Evolutionary conservation across 2,113 vertebrate species (phyloP).

Genomic region (Toxotes chatareus): DNA sequence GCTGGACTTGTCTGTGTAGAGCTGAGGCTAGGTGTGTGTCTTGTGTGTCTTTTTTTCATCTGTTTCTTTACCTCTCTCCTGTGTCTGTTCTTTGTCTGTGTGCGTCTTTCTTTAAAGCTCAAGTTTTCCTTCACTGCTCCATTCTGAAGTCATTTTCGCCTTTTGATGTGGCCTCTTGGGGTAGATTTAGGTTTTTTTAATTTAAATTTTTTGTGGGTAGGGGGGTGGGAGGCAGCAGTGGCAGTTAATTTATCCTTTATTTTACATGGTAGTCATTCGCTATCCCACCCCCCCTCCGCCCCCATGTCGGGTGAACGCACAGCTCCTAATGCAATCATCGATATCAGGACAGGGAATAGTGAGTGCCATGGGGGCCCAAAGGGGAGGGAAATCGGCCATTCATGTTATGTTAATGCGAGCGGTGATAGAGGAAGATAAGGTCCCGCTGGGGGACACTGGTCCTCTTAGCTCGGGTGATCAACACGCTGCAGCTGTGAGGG

Average conservation of each 20-base stretch:
- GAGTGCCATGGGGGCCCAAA: conserved; percentile 26
- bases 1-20: background rate
- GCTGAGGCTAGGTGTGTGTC: background rate
- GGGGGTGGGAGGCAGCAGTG: background rate
- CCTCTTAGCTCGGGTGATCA: conserved; percentile 57
- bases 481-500: conserved; percentile 64
- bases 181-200: conserved; percentile 1
- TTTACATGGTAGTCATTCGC: conserved; percentile 31
- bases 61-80: background rate
- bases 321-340: conserved; percentile 60
- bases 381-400: conserved; percentile 68
- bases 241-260: conserved; percentile 44
- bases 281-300: background rate
- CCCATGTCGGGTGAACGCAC: background rate
- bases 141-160: background rate
- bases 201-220: background rate
- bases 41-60: conserved; percentile 19
- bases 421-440: conserved; percentile 74
- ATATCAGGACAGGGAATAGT: conserved; percentile 63
- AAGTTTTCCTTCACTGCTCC: background rate
- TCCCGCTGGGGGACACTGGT: conserved; percentile 56
- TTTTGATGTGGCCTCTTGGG: background rate
- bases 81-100: background rate
- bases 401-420: conserved; percentile 75
- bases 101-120: background rate